Percentiles rank a stretch among this genome's conserved stretches.
Evolutionary conservation across 2,113 vertebrate genomes (phyloP).

Genomic region (Macaca nemestrina): DNA sequence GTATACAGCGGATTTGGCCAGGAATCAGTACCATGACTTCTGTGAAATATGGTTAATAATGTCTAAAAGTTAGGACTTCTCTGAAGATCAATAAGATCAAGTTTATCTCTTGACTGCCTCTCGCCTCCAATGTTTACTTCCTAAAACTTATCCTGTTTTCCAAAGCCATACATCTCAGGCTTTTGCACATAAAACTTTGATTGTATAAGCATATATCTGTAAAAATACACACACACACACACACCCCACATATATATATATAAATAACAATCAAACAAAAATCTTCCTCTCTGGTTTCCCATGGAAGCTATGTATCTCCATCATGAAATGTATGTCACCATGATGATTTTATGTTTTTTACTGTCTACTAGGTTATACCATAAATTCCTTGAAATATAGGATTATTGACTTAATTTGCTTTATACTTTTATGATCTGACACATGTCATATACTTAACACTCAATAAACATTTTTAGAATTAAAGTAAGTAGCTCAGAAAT

Average conservation of each 20-base stretch:
- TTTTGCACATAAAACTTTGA: constrained; percentile 1
- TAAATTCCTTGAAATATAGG: background rate
- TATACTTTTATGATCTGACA: background rate
- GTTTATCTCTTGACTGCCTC: background rate
- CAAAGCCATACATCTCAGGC: background rate
- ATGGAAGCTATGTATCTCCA: background rate
- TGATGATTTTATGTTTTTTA: background rate
- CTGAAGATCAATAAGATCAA: background rate
- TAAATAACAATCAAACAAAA: background rate
- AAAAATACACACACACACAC: too few species aligned
- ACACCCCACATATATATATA: background rate
- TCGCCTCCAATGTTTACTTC: background rate
- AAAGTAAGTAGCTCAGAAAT: background rate
- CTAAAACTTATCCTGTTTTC: background rate
- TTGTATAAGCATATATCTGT: background rate
- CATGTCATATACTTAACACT: background rate
- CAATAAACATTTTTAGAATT: background rate
- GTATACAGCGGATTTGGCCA: background rate
- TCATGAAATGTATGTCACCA: background rate
- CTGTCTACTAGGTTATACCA: background rate
- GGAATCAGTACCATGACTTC: background rate
- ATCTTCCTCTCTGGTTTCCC: background rate
- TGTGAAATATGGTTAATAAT: background rate
- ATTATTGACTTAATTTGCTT: background rate
- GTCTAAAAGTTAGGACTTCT: background rate